Percentiles rank a stretch among this genome's conserved stretches.
Conservation (phyloP, 2,113 vertebrate species). For the Phyllopteryx taeniolatus region DNA sequence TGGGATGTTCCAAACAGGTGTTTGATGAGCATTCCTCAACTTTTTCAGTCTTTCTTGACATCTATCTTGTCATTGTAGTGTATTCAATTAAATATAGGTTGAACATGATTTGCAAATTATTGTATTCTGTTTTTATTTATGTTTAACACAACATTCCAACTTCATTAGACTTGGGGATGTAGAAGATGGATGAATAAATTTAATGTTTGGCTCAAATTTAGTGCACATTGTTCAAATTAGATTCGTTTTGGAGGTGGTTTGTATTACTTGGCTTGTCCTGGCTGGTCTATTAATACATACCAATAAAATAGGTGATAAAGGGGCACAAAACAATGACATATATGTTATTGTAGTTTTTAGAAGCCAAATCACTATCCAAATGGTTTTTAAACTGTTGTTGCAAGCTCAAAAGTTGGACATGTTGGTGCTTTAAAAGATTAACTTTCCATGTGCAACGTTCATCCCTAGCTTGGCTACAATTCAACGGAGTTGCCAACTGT, state of each 20-base stretch:
- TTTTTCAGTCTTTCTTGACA: too few relatives aligned
- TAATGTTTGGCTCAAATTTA: background rate
- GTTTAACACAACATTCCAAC: too few relatives aligned
- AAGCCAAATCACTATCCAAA: background rate
- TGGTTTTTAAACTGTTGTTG: slow-evolving; percentile 1
- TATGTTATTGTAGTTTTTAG: slow-evolving; percentile 1
- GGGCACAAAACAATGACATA: background rate
- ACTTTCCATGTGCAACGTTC: slow-evolving; percentile 20
- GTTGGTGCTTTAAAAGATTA: slow-evolving; percentile 23
- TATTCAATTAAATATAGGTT: too few relatives aligned
- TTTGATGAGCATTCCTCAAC: too few relatives aligned
- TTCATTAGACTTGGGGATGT: background rate
- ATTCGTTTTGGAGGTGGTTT: background rate
- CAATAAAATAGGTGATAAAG: background rate
- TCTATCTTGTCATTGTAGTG: too few relatives aligned
- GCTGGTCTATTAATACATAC: background rate
- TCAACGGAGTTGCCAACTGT: slow-evolving; percentile 27
- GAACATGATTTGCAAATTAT: too few relatives aligned
- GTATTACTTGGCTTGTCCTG: background rate
- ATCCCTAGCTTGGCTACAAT: slow-evolving; percentile 17
- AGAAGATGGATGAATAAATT: background rate
- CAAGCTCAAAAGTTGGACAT: background rate
- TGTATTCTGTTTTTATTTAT: too few relatives aligned
- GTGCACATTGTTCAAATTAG: background rate
- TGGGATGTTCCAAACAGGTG: too few relatives aligned